Conservation (phyloP, 2,888 invertebrate genomes). For the Drosophila anceps region DNA sequence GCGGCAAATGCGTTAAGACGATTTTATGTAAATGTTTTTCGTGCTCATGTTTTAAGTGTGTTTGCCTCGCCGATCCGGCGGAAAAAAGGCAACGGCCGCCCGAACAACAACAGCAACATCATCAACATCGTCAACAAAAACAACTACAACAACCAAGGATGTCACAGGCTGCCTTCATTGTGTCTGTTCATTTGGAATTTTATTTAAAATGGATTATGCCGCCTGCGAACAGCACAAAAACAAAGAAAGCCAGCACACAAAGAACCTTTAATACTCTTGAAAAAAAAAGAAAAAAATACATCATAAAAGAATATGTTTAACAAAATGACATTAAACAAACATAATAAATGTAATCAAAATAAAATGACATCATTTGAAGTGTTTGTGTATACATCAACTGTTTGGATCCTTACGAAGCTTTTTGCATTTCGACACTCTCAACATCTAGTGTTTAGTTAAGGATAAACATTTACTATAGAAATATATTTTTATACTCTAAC, state of each 20-base stretch:
- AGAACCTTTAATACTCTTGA: conserved; percentile 50
- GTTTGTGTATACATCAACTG: conserved; percentile 13
- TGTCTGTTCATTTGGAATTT: conserved; percentile 78
- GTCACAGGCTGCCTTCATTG: conserved; percentile 56
- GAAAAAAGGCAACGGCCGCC: conserved; percentile 59
- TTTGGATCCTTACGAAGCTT: background rate
- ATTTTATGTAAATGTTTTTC: conserved; percentile 82
- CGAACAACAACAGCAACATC: conserved; percentile 41
- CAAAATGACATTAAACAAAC: conserved; percentile 33
- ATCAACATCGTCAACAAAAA: conserved; percentile 42
- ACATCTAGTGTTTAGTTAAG: background rate
- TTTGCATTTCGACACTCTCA: background rate
- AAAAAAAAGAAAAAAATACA: background rate
- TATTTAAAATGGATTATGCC: conserved; percentile 79
- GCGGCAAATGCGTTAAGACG: conserved; percentile 81
- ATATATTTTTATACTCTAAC: background rate
- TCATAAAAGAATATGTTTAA: conserved; percentile 38
- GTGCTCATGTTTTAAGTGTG: conserved; percentile 82
- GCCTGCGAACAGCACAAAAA: conserved; percentile 47
- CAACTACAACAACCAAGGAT: conserved; percentile 43
- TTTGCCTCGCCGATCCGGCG: conserved; percentile 62
- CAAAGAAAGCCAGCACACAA: conserved; percentile 27
- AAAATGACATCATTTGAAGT: conserved; percentile 16
- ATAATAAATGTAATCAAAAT: conserved; percentile 34
- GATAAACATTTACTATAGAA: no score